Evolutionary conservation across 1,140 invertebrate species (phyloP).

Genomic region (Drosophila pachea): DNA sequence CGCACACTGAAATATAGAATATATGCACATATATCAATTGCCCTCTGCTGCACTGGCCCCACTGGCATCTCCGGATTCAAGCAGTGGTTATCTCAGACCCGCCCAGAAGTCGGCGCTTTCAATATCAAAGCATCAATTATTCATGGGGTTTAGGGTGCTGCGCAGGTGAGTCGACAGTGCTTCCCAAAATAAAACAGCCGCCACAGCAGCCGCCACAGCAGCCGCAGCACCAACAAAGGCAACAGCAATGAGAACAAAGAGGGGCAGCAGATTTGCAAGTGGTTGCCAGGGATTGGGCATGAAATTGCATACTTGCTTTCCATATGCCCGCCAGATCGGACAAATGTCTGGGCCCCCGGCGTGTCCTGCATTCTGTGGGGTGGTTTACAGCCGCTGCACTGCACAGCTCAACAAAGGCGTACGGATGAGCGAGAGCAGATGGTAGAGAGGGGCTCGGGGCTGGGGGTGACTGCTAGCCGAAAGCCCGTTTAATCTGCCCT

Average conservation of each 20-base stretch:
- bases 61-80: constrained; percentile 10
- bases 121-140: constrained; percentile 43
- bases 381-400: constrained; percentile 36
- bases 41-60: background rate
- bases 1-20: too few species aligned
- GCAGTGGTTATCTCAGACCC: constrained; percentile 8
- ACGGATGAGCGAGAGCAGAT: too few species aligned
- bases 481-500: constrained; percentile 38
- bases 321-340: constrained; percentile 25
- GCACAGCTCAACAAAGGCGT: constrained; percentile 27
- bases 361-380: constrained; percentile 3
- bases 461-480: constrained; percentile 21
- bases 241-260: background rate
- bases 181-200: too few species aligned
- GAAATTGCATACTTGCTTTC: constrained; percentile 31
- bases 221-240: background rate
- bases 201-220: too few species aligned
- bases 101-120: constrained; percentile 19
- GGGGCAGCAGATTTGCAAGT: constrained; percentile 24
- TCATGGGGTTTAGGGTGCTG: constrained; percentile 17
- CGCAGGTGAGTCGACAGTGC: constrained; percentile 3
- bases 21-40: background rate
- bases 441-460: background rate
- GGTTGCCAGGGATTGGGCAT: constrained; percentile 12
- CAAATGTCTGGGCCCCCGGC: background rate